Evolutionary conservation across 2,113 vertebrate species (phyloP), one percentile per base, ranked within the genome.

Genomic region (Percina caprodes): DNA sequence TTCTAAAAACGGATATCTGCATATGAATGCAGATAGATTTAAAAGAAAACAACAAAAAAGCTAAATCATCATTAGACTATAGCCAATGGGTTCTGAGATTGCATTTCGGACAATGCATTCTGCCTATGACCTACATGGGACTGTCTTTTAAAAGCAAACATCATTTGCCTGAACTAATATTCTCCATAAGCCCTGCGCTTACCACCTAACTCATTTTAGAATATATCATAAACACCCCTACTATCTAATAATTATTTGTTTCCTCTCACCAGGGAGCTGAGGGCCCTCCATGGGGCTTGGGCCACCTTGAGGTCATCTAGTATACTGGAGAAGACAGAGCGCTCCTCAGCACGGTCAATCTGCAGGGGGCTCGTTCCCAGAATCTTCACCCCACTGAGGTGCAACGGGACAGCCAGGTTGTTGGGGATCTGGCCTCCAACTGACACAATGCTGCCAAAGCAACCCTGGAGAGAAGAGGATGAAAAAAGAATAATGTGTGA

Each of bases 361-460:
- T 98, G 97, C 85, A 95, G 55, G 3, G 98, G 97, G 71, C 89
- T 95, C 0, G 98, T 99, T 65, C 98, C 98, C 88, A 98, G 96
- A 88, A 99, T 96, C 80, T 95, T 96, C 80, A 99, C 96, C 3
- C 97, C 96, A 1, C 90, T 97, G 86, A 88, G 94, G 86, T 97
- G 94, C 39, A 99, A 84, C 0, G 97, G 97, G 23, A 96, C 90
- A 0, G 98, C 98, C 91, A 99, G 83, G 87, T 98, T 99, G 88
- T 99, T 99, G 54, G 97, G 97, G 87, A 99, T 98, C 93, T 99
- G 98, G 13, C 97, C 97, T 0, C 98, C 98, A 0, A 99, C 98
- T 21, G 98, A 99, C 80, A 99, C 96, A 49, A 99, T 97, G 93
- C 96, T 97, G 59, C 98, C 97, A 24, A 88, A 92, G 79, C 97